Evolutionary conservation across 2,888 invertebrate species (phyloP).

Genomic region (Ceraclea dissimilis): DNA sequence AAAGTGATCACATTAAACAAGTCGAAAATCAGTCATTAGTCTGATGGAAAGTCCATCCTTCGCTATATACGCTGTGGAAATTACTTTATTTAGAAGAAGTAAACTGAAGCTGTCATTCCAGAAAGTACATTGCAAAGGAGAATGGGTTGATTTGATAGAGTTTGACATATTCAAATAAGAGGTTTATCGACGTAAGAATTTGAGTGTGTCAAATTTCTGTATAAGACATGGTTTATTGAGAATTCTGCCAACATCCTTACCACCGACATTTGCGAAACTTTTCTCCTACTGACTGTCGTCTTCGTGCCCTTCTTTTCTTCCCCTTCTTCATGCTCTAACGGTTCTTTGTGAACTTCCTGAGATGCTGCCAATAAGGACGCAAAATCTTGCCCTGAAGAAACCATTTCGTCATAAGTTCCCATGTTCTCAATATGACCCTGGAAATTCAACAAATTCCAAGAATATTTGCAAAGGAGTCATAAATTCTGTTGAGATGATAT

Average conservation of each 20-base stretch:
- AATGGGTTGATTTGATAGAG: no score
- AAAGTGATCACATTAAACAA: no score
- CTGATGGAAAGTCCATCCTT: no score
- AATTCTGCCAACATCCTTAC: background rate
- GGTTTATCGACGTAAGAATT: no score
- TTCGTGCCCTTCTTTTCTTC: no score
- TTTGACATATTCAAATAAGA: no score
- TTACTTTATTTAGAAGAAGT: background rate
- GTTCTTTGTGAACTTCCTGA: slow-evolving; percentile 34
- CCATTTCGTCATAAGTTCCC: slow-evolving; percentile 52
- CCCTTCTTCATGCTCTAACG: slow-evolving; percentile 30
- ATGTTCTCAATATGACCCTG: slow-evolving; percentile 52
- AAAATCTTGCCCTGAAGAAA: slow-evolving; percentile 47
- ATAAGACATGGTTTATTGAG: no score
- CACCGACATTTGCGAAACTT: slow-evolving; percentile 35
- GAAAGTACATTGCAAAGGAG: no score
- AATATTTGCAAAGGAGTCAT: background rate
- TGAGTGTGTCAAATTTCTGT: no score
- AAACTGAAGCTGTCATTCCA: no score
- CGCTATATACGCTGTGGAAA: no score
- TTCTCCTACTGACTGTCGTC: slow-evolving; percentile 27
- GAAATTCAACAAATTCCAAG: background rate
- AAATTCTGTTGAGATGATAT: no score
- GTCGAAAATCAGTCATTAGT: background rate
- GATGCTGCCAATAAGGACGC: slow-evolving; percentile 35